These are phyloP conservation scores for Melanostigma gelatinosum DNA, from an alignment of 2,113 vertebrate genomes.

Conservation along the genomic window DNA sequence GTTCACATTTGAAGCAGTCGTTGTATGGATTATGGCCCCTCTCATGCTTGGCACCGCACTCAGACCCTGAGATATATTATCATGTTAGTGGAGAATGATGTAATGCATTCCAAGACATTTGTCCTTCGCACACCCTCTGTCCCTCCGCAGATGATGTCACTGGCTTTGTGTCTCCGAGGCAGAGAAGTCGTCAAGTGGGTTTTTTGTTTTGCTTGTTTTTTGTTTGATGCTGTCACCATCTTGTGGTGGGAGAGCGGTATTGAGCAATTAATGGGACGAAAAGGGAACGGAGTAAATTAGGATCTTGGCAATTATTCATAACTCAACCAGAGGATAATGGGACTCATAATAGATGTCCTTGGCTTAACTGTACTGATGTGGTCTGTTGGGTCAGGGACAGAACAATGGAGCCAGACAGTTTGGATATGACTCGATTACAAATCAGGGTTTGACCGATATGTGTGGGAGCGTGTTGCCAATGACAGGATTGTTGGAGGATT, in stretches of 20 bases:
- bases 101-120: conserved; percentile 78
- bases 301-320: conserved; percentile 52
- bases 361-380: conserved; percentile 35
- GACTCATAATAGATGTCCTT: conserved; percentile 63
- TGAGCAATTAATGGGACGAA: not conserved
- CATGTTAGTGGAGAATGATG: conserved; percentile 79
- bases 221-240: conserved; percentile 54
- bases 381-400: conserved; percentile 54
- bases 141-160: conserved; percentile 75
- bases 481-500: not conserved
- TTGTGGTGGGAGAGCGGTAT: conserved; percentile 33
- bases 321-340: conserved; percentile 42
- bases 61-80: conserved; percentile 71
- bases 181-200: conserved; percentile 34
- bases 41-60: conserved; percentile 66
- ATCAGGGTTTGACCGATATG: conserved; percentile 36
- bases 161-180: conserved; percentile 60
- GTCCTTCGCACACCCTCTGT: conserved; percentile 81
- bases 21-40: conserved; percentile 71
- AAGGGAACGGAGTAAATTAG: conserved; percentile 21
- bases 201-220: not conserved
- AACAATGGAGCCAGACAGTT: conserved; percentile 44
- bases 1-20: conserved; percentile 60
- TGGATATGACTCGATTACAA: conserved; percentile 49
- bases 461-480: conserved; percentile 5